Evolutionary conservation across 2,888 invertebrate genomes (phyloP), one percentile per base, ranked within the genome.

Genomic region (Hedya salicella): DNA sequence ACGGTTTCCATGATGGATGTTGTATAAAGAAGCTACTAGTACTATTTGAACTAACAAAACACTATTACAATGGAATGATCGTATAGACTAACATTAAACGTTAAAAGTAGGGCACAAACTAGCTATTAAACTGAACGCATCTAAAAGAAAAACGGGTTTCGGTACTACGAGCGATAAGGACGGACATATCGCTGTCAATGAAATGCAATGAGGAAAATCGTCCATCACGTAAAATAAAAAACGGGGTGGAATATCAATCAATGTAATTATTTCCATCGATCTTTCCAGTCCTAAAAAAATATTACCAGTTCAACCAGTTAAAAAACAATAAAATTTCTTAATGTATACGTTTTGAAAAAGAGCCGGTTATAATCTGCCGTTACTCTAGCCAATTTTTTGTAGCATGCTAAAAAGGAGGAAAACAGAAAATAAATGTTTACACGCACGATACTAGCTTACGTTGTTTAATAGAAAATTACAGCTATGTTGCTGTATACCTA

Each of bases 131-230:
- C 52, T 36, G 40, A 48, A 53, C 52, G 21, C 19, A 32, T 50
- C 40, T 42, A 30, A 61, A 66, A 66, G 42, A 54, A 63, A 61
- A 69, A 67, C 67, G 46, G 61, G 69, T 69, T 68, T 65, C 57
- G 68, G 64, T 42, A 72, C 69, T 65, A 69, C 60, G 67, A 68
- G 60, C 67, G 78, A 83, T 71, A 80, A 78, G 71, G 77, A 75
- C 70, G 39, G 68, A 69, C 62, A 64, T 67, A 72, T 61, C 62
- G 46, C 19, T 49, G 17, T 67, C 78, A 86, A 75, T 78, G 84
- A 76, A 81, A 84, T 67, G 71, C 74, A 81, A 71, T 88, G 87
- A 88, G 89, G 88, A 89, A 86, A 86, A 70, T 62, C 69, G 46
- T 54, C 25, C 52, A 13, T 13, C 30, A 36, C 39, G 9, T 61